These are phyloP conservation scores for Metallyticus violacea DNA, from an alignment of 2,888 invertebrate species.

Conservation along the genomic window DNA sequence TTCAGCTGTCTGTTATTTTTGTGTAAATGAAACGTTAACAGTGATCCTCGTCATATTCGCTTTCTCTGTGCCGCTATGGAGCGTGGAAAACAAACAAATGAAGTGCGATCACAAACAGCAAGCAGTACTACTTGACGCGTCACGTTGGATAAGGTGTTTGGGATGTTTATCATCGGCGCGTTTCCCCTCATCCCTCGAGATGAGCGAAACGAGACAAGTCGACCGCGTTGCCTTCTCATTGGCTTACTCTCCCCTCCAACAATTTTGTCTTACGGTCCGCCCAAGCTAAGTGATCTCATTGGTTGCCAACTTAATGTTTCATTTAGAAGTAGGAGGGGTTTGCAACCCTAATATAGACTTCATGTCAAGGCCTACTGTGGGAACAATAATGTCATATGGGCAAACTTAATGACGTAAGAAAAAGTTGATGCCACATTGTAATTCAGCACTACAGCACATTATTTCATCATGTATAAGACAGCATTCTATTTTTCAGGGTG, in stretches of 20 bases:
- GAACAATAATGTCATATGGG: neutral
- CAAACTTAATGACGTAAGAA: neutral
- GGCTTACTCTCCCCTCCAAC: slow-evolving; percentile 1
- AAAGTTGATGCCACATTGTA: too few species aligned
- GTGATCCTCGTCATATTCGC: too few species aligned
- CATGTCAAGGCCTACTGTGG: neutral
- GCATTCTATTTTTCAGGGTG: too few species aligned
- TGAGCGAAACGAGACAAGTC: neutral
- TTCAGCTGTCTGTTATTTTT: neutral
- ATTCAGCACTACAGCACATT: too few species aligned
- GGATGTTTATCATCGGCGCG: neutral
- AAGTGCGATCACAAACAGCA: neutral
- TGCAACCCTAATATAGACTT: slow-evolving; percentile 4
- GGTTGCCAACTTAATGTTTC: neutral
- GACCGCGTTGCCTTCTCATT: neutral
- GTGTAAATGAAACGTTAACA: neutral
- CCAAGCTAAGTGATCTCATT: slow-evolving; percentile 9
- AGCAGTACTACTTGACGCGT: neutral
- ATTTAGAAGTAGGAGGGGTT: slow-evolving; percentile 14
- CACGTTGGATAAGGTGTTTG: neutral
- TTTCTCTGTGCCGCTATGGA: too few species aligned
- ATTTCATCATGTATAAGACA: too few species aligned
- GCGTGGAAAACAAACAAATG: neutral
- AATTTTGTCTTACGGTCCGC: neutral
- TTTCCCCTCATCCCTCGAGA: neutral